A percentile compares a stretch with the other conserved stretches of the same genome.
Conservation (phyloP, 1,140 invertebrate genomes). For the Bombus affinis region DNA sequence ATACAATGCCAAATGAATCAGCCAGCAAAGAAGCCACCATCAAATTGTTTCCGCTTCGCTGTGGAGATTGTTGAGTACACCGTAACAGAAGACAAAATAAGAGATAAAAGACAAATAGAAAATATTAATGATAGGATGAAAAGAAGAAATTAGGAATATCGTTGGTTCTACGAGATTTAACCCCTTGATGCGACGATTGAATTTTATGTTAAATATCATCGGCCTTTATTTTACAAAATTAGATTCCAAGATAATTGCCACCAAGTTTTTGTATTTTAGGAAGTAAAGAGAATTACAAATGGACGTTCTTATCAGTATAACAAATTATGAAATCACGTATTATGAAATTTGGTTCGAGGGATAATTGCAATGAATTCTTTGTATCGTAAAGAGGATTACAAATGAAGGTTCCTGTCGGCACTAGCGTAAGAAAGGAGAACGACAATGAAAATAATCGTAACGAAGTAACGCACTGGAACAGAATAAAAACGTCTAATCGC, state of each 20-base stretch:
- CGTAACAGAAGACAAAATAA: not conserved
- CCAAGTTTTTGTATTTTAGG: not conserved
- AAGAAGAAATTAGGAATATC: too few relatives aligned
- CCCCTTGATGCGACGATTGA: not conserved
- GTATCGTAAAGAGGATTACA: not conserved
- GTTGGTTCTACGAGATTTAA: not conserved
- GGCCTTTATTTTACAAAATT: not conserved
- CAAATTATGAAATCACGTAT: not conserved
- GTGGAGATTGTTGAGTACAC: not conserved
- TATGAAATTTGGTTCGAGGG: not conserved
- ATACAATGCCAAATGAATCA: conserved; percentile 44
- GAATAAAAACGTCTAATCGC: conserved; percentile 2
- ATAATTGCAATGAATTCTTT: not conserved
- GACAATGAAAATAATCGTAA: not conserved
- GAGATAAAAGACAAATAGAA: not conserved
- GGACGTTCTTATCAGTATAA: not conserved
- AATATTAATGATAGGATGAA: not conserved
- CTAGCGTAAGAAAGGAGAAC: not conserved
- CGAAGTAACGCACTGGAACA: not conserved
- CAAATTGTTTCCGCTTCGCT: conserved; percentile 67
- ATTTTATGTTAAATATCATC: not conserved
- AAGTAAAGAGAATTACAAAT: not conserved
- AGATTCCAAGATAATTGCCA: not conserved
- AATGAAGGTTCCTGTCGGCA: too few relatives aligned
- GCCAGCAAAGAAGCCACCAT: conserved; percentile 74